These are phyloP conservation scores for Macrostomum lignano DNA, from an alignment of 1,140 invertebrate species.

Conservation along the genomic window DNA sequence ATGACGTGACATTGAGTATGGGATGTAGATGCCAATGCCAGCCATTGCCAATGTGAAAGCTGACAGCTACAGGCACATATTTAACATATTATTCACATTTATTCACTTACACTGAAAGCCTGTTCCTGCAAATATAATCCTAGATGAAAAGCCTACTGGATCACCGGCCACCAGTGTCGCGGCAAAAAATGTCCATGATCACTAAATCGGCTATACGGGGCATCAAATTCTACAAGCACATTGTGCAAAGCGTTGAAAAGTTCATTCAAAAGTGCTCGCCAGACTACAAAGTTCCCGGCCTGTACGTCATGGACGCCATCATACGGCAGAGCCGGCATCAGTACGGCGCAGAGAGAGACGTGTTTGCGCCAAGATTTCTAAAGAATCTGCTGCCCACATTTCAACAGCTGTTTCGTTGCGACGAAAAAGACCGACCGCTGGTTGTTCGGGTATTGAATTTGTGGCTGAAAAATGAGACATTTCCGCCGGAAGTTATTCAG, in stretches of 20 bases:
- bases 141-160: slow-evolving; percentile 78
- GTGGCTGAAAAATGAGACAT: slow-evolving; percentile 92
- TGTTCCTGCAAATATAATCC: too few relatives aligned
- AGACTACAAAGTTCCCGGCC: slow-evolving; percentile 85
- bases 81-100: too few relatives aligned
- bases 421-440: slow-evolving; percentile 9
- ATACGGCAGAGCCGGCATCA: slow-evolving; percentile 82
- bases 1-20: too few relatives aligned
- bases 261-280: slow-evolving; percentile 47
- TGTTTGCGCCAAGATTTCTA: slow-evolving; percentile 78
- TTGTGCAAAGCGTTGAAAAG: slow-evolving; percentile 61
- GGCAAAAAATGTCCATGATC: slow-evolving; percentile 87
- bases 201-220: slow-evolving; percentile 85
- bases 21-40: too few relatives aligned
- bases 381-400: slow-evolving; percentile 81
- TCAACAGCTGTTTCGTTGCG: slow-evolving; percentile 58
- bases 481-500: too few relatives aligned
- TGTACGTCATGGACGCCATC: slow-evolving; percentile 96
- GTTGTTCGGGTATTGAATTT: slow-evolving; percentile 81
- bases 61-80: too few relatives aligned
- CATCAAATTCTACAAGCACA: slow-evolving; percentile 96
- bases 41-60: too few relatives aligned
- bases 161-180: slow-evolving; percentile 78
- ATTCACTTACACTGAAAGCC: too few relatives aligned
- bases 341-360: slow-evolving; percentile 89